Evolutionary conservation across 2,113 vertebrate genomes (phyloP).

Genomic region (Nerophis ophidion): DNA sequence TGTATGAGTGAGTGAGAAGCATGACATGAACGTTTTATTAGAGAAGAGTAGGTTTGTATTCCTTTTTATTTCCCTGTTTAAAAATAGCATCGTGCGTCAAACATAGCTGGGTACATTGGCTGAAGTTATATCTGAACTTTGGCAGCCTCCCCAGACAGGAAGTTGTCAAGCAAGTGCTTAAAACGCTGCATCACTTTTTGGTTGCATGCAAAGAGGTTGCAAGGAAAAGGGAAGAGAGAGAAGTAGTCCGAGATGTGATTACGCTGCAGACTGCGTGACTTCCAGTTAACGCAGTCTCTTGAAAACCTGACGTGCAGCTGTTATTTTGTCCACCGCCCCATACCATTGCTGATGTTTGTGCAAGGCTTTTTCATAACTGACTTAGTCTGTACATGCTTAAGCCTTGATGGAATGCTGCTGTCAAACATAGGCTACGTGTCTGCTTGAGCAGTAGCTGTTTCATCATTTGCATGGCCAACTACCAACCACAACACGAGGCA

Average conservation of each 20-base stretch:
- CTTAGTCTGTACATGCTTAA: constrained; percentile 13
- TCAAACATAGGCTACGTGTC: constrained; percentile 7
- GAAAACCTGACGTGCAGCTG: not conserved
- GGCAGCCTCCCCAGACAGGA: constrained; percentile 20
- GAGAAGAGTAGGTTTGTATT: not conserved
- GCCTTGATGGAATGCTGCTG: constrained; percentile 19
- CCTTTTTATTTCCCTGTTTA: not conserved
- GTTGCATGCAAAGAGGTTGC: constrained; percentile 19
- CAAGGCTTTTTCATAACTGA: not conserved
- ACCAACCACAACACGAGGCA: too few species aligned
- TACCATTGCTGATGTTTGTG: not conserved
- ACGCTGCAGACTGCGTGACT: constrained; percentile 16
- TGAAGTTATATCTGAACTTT: constrained; percentile 1
- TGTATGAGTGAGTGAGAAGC: too few species aligned
- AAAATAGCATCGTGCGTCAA: not conserved
- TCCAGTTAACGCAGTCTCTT: not conserved
- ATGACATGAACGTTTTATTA: not conserved
- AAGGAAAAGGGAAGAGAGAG: constrained; percentile 19
- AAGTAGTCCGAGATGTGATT: constrained; percentile 23
- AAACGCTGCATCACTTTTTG: constrained; percentile 13
- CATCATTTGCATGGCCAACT: constrained; percentile 6
- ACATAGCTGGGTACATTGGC: not conserved
- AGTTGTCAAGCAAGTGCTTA: constrained; percentile 9
- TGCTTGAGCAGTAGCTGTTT: constrained; percentile 16
- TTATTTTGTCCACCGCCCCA: not conserved